Evolutionary conservation across 1,140 invertebrate species (phyloP), one percentile per base, ranked within the genome.

Genomic region (Monomorium pharaonis): DNA sequence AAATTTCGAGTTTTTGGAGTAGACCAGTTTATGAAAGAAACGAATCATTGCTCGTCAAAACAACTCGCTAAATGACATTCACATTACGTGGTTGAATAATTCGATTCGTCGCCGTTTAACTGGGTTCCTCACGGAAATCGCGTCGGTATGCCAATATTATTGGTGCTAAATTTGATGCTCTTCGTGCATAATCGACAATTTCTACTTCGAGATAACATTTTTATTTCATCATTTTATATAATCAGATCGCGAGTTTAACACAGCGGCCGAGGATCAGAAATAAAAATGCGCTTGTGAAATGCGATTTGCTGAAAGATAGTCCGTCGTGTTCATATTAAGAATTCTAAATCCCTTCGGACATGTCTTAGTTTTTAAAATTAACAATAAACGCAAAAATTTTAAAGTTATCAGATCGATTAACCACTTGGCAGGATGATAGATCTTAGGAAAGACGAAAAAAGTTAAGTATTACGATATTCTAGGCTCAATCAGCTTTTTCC

Each of bases 51-150:
- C 27, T 77, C 10, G 18, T 56, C 30, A 10, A 21, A 54, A 27
- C 49, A 54, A 54, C 6, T 49, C 30, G 27, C 60, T 24, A 44
- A 27, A 44, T 54, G 49, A 75, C 7, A 9, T 47, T 49, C 27
- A 24, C 75, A 18, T 77, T 62, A 47, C 74, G 37, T 76, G 37
- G 51, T 47, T 60, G 62, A 76, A 24, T 44, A 27, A 63, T 18
- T 63, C 21, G 58, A 77, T 24, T 44, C 58, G 18, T 49, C 37
- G 37, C 47, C 21, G 12, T 77, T n/a, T 42, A n/a, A 49, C 27
- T 65, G 58, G 10, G 18, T 47, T 21, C 18, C n/a, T 33, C n/a
- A 14, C 12, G n/a, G 44, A 78, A 65, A 65, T n/a, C 27, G 60
- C 44, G 33, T 78, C 18, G 18, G 3, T 14, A 16, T 18, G 58